Base-by-base conservation (phyloP, 35 echinoderm and acorn worm genomes). In the Diadema setosum region DNA sequence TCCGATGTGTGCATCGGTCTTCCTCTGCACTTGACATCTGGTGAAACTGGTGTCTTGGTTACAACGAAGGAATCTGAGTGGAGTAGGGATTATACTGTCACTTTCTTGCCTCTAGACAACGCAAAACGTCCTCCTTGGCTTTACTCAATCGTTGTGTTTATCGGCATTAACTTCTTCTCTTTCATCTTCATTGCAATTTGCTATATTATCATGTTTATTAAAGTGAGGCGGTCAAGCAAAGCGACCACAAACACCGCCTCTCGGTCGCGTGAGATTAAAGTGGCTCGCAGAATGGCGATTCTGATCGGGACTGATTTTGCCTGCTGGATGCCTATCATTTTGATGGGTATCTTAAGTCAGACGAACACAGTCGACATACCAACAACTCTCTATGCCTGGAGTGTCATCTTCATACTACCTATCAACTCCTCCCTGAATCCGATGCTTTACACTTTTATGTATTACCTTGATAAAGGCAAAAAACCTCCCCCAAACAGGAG, bases 291-390 rank as follows among this genome's bases (percentile, higher is more conserved):
- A 46, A 99, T 99, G 96, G 89, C 92, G 0, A 25, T 94, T 27
- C 89, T 99, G 16, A 84, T 99, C 5, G 86, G 88, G 21, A 94
- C 92, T 0, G 92, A 99, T 70, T 89, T 94, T 18, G 37, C 88
- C 2, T 99, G 96, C 56, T 99, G 96, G 96, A 56, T 95, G 58
- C 96, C 96, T 1, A 83, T 99, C 45, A 94, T 99, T 17, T 41
- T 94, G 2, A 83, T 99, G 80, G 92, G 92, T 21, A 88, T 99
- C 34, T 61, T 94, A 29, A 90, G 89, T 0, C 94, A 96, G 60
- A 41, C 75, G 26, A 65, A 70, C 15, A 12, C 39, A 5, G 65
- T 91, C 18, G 30, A 82, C 7, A 89, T 99, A 35, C 81, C 87
- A 15, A 67, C 82, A 18, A 44, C 57, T 17, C 39, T 90, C 5